Conservation (phyloP, 2,113 vertebrate genomes). For the Artemisiospiza belli region DNA sequence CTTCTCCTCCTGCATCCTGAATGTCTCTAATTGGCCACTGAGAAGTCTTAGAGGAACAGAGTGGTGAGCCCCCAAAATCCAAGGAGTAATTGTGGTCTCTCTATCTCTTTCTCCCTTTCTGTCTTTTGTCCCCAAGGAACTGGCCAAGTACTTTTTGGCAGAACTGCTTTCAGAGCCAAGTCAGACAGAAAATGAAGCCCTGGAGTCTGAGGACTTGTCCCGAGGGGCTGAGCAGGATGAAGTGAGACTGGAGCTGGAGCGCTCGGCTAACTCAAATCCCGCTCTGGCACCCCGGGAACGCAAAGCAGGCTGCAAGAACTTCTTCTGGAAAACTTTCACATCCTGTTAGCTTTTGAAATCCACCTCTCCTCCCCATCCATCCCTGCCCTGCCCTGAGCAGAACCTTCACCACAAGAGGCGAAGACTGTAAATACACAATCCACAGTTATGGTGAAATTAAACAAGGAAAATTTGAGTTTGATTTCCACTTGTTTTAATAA, state of each 20-base stretch:
- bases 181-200: constrained; percentile 91
- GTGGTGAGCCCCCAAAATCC: not conserved
- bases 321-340: constrained; percentile 99
- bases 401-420: constrained; percentile 67
- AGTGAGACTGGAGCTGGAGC: constrained; percentile 86
- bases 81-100: not conserved
- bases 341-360: constrained; percentile 85
- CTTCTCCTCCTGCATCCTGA: not conserved
- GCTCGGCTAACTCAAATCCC: constrained; percentile 83
- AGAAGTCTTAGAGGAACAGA: not conserved
- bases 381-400: constrained; percentile 29
- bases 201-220: constrained; percentile 85
- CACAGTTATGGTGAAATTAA: constrained; percentile 76
- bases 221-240: constrained; percentile 84
- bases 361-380: not conserved
- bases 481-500: constrained; percentile 76
- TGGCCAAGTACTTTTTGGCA: constrained; percentile 87
- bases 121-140: constrained; percentile 75
- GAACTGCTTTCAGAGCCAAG: constrained; percentile 91
- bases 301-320: constrained; percentile 99
- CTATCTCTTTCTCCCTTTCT: not conserved
- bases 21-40: not conserved
- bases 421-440: constrained; percentile 83
- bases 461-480: constrained; percentile 63
- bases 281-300: constrained; percentile 90